phyloP scores from a whole-genome alignment of 2,797 vertebrate genomes.

The Helostoma temminkii region DNA sequence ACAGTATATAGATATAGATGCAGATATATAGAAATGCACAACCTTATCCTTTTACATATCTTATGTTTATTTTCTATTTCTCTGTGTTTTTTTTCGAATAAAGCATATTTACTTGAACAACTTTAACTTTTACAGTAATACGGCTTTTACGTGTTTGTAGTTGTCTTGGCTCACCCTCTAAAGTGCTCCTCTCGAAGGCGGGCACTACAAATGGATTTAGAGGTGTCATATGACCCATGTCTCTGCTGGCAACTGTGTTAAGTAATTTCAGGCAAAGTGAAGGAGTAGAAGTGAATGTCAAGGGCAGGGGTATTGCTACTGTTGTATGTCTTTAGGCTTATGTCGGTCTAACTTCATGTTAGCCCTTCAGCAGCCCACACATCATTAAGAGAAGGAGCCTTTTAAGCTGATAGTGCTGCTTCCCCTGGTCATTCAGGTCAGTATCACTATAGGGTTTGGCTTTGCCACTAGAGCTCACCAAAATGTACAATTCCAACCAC shows the following conservation, averaged over 20 bases:
- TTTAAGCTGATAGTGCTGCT: slow-evolving; percentile 37
- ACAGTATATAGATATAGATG: not conserved
- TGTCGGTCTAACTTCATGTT: slow-evolving; percentile 44
- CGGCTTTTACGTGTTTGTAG: not conserved
- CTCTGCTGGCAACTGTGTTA: slow-evolving; percentile 42
- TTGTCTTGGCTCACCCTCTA: slow-evolving; percentile 8
- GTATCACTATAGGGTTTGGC: slow-evolving; percentile 39
- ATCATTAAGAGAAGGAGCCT: slow-evolving; percentile 50
- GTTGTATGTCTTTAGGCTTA: slow-evolving; percentile 20
- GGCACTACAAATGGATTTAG: slow-evolving; percentile 33
- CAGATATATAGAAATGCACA: not conserved
- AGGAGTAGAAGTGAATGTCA: slow-evolving; percentile 52
- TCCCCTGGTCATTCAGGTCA: slow-evolving; percentile 44
- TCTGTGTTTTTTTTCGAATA: not conserved
- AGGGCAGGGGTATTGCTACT: slow-evolving; percentile 18
- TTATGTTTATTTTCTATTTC: not conserved
- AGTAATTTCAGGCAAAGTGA: slow-evolving; percentile 50
- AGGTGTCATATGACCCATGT: slow-evolving; percentile 18
- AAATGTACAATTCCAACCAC: slow-evolving; percentile 19
- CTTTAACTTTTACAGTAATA: slow-evolving; percentile 8
- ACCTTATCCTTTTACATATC: not conserved
- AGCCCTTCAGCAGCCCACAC: slow-evolving; percentile 48
- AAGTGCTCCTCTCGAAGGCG: slow-evolving; percentile 38
- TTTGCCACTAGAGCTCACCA: slow-evolving; percentile 17
- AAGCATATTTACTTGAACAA: not conserved